Evolutionary conservation across 2,113 vertebrate species (phyloP), one percentile per base, ranked within the genome.

Genomic region (Anas platyrhynchos): DNA sequence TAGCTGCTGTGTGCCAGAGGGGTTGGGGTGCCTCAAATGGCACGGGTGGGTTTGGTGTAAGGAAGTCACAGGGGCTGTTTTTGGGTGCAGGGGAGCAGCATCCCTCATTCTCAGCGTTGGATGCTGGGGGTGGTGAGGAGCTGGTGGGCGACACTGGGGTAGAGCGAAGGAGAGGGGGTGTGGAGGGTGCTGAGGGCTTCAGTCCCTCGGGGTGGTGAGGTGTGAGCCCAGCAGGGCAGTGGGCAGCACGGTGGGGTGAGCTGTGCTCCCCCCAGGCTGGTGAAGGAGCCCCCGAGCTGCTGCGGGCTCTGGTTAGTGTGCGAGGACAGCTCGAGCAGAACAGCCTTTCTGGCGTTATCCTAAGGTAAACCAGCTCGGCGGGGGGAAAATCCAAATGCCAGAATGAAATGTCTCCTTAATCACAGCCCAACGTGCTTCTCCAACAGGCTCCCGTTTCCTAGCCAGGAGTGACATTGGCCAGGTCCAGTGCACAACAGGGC

Each of bases 371-470:
- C 26, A 89, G 62, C 23, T 72, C 80, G 50, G 62, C 79, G 80
- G 76, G 44, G 44, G 55, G 59, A 63, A 62, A 88, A 36, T 34
- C 31, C 11, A 22, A 77, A 36, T 55, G 76, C 67, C 76, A 88
- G 50, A 86, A 36, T 81, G 55, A 95, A 87, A 77, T 43, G 46
- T 74, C 46, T 91, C 26, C 65, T 93, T 90, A 88, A 88, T 93
- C 76, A 65, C 16, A 73, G 6, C 38, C 32, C 65, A 72, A 5
- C 3, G 12, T 82, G 55, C 12, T 68, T 32, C 18, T 83, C 10
- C 31, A 43, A 56, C 55, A 62, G 44, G 36, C 9, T 65, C 6
- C 43, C 44, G 23, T 93, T 91, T 75, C 50, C 21, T 71, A 83
- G 80, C 55, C 44, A 77, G 50, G 32, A 63, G 3, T 94, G 88